Evolutionary conservation across 2,797 vertebrate genomes (phyloP).

Genomic region (Kryptolebias ocellatus): DNA sequence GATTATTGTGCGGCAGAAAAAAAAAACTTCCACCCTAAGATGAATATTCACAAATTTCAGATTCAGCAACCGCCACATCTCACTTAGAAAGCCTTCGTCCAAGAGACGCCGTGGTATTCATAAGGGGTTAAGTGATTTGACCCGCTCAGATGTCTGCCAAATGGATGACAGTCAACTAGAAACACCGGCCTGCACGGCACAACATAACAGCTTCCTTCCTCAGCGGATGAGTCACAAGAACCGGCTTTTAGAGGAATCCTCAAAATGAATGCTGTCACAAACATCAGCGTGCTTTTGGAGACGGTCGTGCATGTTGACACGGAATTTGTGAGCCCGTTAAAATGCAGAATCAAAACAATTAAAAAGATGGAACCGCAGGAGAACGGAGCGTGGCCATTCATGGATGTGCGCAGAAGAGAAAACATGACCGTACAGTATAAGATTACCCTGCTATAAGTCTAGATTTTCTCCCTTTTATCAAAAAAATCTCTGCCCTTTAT

Average conservation of each 20-base stretch:
- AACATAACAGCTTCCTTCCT: constrained; percentile 46
- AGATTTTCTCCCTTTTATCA: no score
- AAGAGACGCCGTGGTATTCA: constrained; percentile 72
- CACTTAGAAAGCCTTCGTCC: constrained; percentile 63
- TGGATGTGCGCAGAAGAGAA: no score
- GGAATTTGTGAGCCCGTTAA: no score
- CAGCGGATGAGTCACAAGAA: constrained; percentile 24
- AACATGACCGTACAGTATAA: no score
- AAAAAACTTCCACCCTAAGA: constrained; percentile 47
- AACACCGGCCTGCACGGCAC: constrained; percentile 32
- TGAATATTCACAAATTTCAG: constrained; percentile 72
- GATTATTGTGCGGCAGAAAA: constrained; percentile 6
- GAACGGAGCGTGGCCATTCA: no score
- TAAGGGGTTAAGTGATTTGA: constrained; percentile 77
- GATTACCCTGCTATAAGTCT: no score
- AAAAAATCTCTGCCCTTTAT: neutral
- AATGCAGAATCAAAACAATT: constrained; percentile 12
- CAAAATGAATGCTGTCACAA: constrained; percentile 7
- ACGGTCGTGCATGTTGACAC: neutral
- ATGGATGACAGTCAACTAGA: constrained; percentile 72
- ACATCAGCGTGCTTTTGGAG: neutral
- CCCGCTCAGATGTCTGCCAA: constrained; percentile 73
- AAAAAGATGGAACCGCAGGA: no score
- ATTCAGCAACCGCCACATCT: constrained; percentile 63
- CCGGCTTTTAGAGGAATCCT: constrained; percentile 25